Percentiles rank a stretch among this genome's conserved stretches.
These are phyloP conservation scores for Gallinago solitaria DNA, from an alignment of 2,797 vertebrate genomes.

Conservation along the genomic window DNA sequence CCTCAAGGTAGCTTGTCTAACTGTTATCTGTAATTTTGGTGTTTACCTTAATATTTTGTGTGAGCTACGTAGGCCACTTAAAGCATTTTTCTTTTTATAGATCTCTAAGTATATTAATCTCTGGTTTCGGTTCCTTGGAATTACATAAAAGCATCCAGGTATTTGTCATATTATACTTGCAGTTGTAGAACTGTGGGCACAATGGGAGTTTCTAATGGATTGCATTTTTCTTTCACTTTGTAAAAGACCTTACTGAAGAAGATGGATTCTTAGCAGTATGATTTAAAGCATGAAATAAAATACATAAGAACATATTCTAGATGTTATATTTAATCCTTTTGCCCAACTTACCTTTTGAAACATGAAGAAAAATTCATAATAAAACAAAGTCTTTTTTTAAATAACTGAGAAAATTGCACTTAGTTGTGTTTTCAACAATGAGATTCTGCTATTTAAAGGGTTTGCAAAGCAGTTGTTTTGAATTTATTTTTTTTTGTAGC, in stretches of 20 bases:
- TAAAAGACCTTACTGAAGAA: neutral
- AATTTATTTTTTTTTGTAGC: neutral
- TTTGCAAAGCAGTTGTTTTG: neutral
- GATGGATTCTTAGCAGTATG: neutral
- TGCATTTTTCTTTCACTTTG: neutral
- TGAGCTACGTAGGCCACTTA: neutral
- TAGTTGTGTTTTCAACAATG: neutral
- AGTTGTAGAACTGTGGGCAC: neutral
- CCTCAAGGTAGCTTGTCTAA: neutral
- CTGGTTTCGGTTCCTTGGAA: neutral
- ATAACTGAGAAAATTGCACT: neutral
- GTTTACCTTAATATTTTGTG: neutral
- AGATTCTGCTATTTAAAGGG: neutral
- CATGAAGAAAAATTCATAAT: neutral
- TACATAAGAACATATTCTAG: neutral
- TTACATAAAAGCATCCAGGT: neutral
- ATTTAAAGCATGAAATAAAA: neutral
- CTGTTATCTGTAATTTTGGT: neutral
- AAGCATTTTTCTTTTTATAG: neutral
- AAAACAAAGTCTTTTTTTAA: neutral
- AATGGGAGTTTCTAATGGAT: neutral
- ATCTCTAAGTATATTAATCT: neutral
- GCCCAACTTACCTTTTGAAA: neutral
- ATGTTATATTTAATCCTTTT: neutral
- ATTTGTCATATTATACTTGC: neutral